phyloP scores from a whole-genome alignment of 1,140 invertebrate species.

The Drosophila obscura region DNA sequence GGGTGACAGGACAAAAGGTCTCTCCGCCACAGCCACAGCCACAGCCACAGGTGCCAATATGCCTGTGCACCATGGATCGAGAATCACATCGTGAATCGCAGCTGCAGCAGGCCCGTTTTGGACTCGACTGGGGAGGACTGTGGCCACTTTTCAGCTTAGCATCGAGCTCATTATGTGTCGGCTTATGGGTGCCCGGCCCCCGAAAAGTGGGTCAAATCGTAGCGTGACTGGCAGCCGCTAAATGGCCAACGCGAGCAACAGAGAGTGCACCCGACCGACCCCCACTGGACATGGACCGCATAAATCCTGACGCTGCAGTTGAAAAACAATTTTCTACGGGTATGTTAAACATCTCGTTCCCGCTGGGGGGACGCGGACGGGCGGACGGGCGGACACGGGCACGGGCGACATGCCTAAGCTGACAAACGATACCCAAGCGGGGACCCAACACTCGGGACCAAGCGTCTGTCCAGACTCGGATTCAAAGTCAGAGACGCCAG shows the following conservation, averaged over 20 bases:
- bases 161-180: conserved; percentile 66
- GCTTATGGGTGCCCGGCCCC: conserved; percentile 48
- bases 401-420: conserved; percentile 64
- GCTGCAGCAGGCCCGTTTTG: conserved; percentile 4
- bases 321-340: conserved; percentile 79
- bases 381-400: background rate
- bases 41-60: conserved; percentile 51
- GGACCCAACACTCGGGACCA: background rate
- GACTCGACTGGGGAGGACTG: conserved; percentile 14
- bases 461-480: conserved; percentile 51
- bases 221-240: conserved; percentile 68
- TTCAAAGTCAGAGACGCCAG: conserved; percentile 46
- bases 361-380: conserved; percentile 26
- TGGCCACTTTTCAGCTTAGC: conserved; percentile 29
- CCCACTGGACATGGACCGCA: conserved; percentile 20
- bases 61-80: background rate
- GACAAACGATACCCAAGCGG: conserved; percentile 67
- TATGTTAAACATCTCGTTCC: conserved; percentile 71
- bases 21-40: conserved; percentile 5
- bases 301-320: conserved; percentile 75
- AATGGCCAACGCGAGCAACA: conserved; percentile 60
- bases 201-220: conserved; percentile 73
- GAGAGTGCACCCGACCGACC: conserved; percentile 11
- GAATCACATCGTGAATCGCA: background rate
- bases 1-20: conserved; percentile 62